Percentiles rank a stretch among this genome's conserved stretches.
Conservation (phyloP, 2,797 vertebrate species). For the Megalops cyprinoides region DNA sequence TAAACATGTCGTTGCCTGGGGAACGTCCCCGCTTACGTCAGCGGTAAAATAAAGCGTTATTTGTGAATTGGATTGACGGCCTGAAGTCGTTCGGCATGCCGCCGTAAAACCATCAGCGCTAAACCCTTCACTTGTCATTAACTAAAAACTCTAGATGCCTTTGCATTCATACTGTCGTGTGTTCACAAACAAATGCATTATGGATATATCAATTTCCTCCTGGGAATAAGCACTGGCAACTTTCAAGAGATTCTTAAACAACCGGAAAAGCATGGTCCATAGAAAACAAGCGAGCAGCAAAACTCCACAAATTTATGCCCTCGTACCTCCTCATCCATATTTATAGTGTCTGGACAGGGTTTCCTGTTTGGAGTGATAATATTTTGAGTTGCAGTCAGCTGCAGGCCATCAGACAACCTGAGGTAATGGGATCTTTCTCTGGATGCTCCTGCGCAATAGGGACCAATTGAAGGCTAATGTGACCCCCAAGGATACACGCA, state of each 20-base stretch:
- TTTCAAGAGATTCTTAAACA: neutral
- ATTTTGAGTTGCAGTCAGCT: conserved; percentile 29
- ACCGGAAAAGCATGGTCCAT: neutral
- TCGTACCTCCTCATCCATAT: neutral
- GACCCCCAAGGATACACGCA: conserved; percentile 28
- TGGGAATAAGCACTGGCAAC: neutral
- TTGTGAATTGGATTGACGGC: neutral
- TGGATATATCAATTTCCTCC: neutral
- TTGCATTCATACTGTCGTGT: too few relatives aligned
- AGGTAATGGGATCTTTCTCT: conserved; percentile 24
- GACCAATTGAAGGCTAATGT: conserved; percentile 32
- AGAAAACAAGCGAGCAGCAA: neutral
- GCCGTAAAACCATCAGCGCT: neutral
- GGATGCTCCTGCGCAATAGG: conserved; percentile 3
- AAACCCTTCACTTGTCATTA: too few relatives aligned
- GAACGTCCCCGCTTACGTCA: neutral
- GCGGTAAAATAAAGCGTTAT: neutral
- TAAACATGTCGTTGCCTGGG: neutral
- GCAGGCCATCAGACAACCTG: conserved; percentile 31
- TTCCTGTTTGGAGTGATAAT: conserved; percentile 26
- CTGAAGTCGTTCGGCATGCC: too few relatives aligned
- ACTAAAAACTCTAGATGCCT: too few relatives aligned
- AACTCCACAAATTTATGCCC: neutral
- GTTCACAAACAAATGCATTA: too few relatives aligned
- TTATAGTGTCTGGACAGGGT: conserved; percentile 7